phyloP scores from a whole-genome alignment of 2,113 vertebrate species.

The Nothocercus nigrocapillus region DNA sequence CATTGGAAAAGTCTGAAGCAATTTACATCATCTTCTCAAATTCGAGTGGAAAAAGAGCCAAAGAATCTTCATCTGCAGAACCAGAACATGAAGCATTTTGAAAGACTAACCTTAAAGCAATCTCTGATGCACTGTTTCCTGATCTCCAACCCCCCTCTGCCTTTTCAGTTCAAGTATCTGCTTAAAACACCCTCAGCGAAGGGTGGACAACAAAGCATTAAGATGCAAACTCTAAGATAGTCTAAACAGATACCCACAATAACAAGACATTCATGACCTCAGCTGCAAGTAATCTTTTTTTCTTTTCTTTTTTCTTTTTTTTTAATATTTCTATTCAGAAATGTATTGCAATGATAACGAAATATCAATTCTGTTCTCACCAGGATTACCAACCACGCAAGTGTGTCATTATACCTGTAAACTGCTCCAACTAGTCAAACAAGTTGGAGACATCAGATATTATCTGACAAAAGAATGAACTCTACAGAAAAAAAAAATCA shows the following conservation, averaged over 20 bases:
- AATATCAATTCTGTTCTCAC: not conserved
- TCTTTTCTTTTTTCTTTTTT: too few relatives aligned
- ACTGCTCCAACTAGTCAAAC: not conserved
- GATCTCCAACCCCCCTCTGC: not conserved
- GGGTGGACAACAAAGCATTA: not conserved
- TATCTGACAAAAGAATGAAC: not conserved
- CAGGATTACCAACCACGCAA: not conserved
- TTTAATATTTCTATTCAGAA: not conserved
- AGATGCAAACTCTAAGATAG: not conserved
- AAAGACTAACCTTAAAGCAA: not conserved
- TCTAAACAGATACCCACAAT: not conserved
- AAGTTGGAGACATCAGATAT: not conserved
- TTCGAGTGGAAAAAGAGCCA: not conserved
- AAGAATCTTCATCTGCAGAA: not conserved
- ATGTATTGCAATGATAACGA: not conserved
- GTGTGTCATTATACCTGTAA: fast-evolving
- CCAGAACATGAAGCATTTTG: not conserved
- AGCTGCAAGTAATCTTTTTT: not conserved
- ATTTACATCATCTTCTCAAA: not conserved
- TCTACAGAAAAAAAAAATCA: not conserved
- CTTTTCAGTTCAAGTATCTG: not conserved
- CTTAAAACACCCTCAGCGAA: not conserved
- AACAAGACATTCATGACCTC: not conserved
- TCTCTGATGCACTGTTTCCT: not conserved
- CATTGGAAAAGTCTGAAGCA: not conserved